These are phyloP conservation scores for Dascyllus trimaculatus DNA, from an alignment of 2,113 vertebrate species.

Conservation along the genomic window DNA sequence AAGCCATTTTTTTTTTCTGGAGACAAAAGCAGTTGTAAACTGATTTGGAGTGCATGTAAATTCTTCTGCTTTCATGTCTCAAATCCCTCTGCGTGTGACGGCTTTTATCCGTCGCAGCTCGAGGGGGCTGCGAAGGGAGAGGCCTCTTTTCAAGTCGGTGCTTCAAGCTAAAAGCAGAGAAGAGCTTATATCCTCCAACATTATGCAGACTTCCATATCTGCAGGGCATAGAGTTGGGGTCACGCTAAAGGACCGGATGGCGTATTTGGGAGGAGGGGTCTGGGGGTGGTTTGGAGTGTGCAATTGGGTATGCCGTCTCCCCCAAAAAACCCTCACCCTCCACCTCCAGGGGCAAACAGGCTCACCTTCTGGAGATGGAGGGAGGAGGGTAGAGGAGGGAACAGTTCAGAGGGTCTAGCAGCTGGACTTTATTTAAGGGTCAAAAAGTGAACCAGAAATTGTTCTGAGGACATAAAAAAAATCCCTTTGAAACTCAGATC, in stretches of 20 bases:
- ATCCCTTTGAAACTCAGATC: constrained; percentile 80
- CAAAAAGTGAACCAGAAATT: constrained; percentile 79
- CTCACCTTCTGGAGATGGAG: constrained; percentile 68
- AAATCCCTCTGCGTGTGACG: constrained; percentile 64
- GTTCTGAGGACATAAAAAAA: constrained; percentile 70
- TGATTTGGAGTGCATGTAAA: constrained; percentile 63
- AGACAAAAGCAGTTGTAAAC: constrained; percentile 68
- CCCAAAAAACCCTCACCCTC: constrained; percentile 45
- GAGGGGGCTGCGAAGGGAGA: constrained; percentile 18
- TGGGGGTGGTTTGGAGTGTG: constrained; percentile 35
- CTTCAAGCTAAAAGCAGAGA: constrained; percentile 53
- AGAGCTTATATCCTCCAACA: constrained; percentile 62
- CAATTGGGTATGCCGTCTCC: constrained; percentile 34
- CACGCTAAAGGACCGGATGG: constrained; percentile 51
- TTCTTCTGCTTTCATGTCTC: constrained; percentile 61
- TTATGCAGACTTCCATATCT: constrained; percentile 70
- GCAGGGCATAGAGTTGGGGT: constrained; percentile 58
- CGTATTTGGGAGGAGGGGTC: constrained; percentile 35
- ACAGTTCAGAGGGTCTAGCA: constrained; percentile 76
- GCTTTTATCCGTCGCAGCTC: constrained; percentile 53
- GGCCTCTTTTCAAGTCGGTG: constrained; percentile 57
- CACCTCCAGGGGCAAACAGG: constrained; percentile 61
- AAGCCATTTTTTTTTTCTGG: constrained; percentile 46
- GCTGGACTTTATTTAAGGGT: constrained; percentile 82
- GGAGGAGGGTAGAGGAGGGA: constrained; percentile 49